Evolutionary conservation across 2,888 invertebrate genomes (phyloP).

Genomic region (Seira sanloemensis): DNA sequence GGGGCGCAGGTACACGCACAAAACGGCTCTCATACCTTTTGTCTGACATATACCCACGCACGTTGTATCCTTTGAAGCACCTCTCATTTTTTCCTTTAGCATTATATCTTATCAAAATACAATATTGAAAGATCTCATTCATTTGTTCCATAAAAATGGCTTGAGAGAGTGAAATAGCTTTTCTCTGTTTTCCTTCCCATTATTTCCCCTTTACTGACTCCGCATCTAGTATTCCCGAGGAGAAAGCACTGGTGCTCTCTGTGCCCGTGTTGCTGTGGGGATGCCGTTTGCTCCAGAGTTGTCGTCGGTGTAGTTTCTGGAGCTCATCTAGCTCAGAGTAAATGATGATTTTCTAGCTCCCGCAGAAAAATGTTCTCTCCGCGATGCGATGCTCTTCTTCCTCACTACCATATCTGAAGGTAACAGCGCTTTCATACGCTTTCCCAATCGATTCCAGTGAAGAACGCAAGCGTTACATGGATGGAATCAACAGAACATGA

Average conservation of each 20-base stretch:
- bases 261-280: neutral
- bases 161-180: neutral
- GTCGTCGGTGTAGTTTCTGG: neutral
- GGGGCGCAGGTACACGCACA: neutral
- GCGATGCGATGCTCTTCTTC: too few species aligned
- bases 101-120: neutral
- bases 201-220: neutral
- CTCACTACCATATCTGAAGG: neutral
- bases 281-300: neutral
- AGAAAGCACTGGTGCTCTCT: neutral
- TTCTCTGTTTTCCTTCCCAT: conserved; percentile 58
- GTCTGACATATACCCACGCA: too few species aligned
- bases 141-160: neutral
- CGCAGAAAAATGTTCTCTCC: too few species aligned
- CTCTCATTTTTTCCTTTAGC: neutral
- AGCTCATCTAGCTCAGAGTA: conserved; percentile 26
- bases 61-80: too few species aligned
- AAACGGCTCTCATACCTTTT: too few species aligned
- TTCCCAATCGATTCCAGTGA: conserved; percentile 69
- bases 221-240: neutral
- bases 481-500: conserved; percentile 65
- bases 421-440: conserved; percentile 41
- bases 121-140: neutral
- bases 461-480: conserved; percentile 69
- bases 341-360: neutral